These are phyloP conservation scores for Platycheirus rosarum DNA, from an alignment of 2,888 invertebrate genomes.

Conservation along the genomic window DNA sequence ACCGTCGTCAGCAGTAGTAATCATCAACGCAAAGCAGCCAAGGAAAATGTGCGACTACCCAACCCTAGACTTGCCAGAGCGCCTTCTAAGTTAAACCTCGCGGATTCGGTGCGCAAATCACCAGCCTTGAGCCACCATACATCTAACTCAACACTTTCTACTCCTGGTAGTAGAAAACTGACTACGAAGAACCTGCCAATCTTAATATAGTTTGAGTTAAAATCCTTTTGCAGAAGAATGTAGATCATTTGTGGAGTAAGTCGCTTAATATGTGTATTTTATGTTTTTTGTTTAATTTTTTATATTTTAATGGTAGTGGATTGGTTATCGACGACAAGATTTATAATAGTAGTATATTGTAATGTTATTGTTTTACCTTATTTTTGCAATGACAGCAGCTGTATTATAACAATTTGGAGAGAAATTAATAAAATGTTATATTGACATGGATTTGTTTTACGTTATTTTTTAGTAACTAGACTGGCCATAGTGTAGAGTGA, in stretches of 20 bases:
- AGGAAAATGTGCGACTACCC: conserved; percentile 74
- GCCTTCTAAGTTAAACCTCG: conserved; percentile 71
- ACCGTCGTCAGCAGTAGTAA: not conserved
- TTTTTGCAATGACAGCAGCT: conserved; percentile 50
- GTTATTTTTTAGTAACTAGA: not conserved
- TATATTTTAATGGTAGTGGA: conserved; percentile 48
- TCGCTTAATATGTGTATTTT: conserved; percentile 50
- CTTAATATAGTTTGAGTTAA: conserved; percentile 75
- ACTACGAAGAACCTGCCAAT: conserved; percentile 79
- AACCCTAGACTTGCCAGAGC: conserved; percentile 71
- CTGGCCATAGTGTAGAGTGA: no score
- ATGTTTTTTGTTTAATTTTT: conserved; percentile 24
- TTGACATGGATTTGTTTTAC: not conserved
- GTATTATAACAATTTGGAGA: conserved; percentile 12
- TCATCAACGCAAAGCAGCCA: conserved; percentile 25
- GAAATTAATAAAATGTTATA: conserved; percentile 23
- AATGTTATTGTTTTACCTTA: conserved; percentile 49
- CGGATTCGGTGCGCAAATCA: conserved; percentile 51
- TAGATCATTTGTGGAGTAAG: conserved; percentile 30
- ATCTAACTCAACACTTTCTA: conserved; percentile 61
- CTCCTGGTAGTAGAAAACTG: conserved; percentile 75
- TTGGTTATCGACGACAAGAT: conserved; percentile 20
- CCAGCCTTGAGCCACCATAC: conserved; percentile 66
- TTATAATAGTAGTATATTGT: conserved; percentile 29
- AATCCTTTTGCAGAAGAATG: conserved; percentile 61